Percentiles rank a stretch among this genome's conserved stretches.
Conservation (phyloP, 2,888 invertebrate species). For the Philhelius pedissequus region DNA sequence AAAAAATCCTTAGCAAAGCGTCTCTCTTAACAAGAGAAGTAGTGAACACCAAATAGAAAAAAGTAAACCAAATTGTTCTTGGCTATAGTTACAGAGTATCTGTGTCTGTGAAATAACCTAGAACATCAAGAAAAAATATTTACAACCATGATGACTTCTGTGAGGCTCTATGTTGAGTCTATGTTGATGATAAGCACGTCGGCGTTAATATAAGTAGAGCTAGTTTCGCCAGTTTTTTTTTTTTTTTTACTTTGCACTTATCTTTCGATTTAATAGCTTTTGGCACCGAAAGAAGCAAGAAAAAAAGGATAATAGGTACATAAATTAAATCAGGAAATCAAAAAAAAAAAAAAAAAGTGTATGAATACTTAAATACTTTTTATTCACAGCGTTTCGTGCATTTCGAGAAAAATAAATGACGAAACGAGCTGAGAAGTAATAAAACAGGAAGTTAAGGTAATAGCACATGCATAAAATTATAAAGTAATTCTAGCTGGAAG, state of each 20-base stretch:
- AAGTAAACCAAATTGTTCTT: neutral
- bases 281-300: neutral
- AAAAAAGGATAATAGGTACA: constrained; percentile 6
- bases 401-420: neutral
- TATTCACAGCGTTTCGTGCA: neutral
- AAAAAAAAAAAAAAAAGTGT: neutral
- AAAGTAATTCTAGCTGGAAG: neutral
- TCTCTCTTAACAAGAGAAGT: neutral
- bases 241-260: neutral
- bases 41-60: neutral
- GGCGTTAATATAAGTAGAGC: neutral
- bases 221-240: constrained; percentile 24
- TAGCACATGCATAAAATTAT: constrained; percentile 40
- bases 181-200: neutral
- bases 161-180: neutral
- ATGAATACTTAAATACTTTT: neutral
- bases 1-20: neutral
- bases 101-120: neutral
- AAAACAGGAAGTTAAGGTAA: constrained; percentile 10
- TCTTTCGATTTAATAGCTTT: neutral
- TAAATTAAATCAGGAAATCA: constrained; percentile 42
- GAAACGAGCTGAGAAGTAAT: constrained; percentile 1
- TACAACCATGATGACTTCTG: constrained; percentile 7
- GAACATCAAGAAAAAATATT: neutral
- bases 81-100: neutral